Evolutionary conservation across 2,113 vertebrate genomes (phyloP).

Genomic region (Phainopepla nitens): DNA sequence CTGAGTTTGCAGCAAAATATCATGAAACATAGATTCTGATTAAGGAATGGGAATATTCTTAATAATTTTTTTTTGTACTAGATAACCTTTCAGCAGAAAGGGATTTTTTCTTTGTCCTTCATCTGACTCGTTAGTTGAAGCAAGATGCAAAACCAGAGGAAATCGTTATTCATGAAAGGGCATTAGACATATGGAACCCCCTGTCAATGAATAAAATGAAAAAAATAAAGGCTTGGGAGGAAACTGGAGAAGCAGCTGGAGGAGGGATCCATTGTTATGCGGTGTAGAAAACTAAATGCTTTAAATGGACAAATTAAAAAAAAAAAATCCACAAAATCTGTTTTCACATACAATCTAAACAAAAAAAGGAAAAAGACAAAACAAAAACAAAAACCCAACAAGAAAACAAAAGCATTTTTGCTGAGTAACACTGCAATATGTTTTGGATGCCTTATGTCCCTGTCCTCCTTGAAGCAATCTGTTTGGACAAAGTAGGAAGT

Average conservation of each 20-base stretch:
- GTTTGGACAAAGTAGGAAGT: neutral
- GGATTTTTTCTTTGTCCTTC: neutral
- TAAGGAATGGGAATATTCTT: neutral
- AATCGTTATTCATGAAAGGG: neutral
- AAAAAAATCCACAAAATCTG: neutral
- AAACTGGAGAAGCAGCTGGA: neutral
- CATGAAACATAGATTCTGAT: neutral
- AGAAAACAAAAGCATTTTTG: neutral
- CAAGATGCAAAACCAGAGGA: neutral
- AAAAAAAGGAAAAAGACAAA: neutral
- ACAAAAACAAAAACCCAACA: accelerated
- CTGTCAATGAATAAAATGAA: neutral
- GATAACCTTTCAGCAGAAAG: neutral
- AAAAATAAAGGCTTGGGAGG: neutral
- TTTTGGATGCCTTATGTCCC: neutral
- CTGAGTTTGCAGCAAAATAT: neutral
- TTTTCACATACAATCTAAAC: neutral
- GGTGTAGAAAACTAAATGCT: neutral
- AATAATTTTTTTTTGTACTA: neutral
- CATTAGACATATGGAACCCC: neutral
- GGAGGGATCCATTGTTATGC: neutral
- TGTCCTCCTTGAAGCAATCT: neutral
- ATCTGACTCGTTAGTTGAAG: neutral
- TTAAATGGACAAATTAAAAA: neutral
- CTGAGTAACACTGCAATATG: neutral